Conservation (phyloP, 2,797 vertebrate genomes). For the Dicrostonyx torquatus region DNA sequence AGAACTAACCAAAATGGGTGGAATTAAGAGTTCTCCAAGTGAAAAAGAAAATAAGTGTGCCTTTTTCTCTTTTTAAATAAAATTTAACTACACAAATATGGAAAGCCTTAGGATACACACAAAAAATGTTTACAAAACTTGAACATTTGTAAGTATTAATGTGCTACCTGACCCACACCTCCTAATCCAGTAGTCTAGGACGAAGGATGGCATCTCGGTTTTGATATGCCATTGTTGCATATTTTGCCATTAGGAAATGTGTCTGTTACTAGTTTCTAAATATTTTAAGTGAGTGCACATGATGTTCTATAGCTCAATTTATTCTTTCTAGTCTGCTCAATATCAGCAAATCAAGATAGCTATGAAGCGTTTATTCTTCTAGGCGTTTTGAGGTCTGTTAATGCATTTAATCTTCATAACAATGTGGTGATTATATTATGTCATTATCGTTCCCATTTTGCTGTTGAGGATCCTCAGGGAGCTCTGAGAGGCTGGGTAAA, state of each 20-base stretch:
- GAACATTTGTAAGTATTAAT: neutral
- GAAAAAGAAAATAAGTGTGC: conserved; percentile 2
- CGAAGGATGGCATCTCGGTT: neutral
- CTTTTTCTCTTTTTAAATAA: neutral
- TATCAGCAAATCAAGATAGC: conserved; percentile 7
- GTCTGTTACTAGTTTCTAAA: conserved; percentile 26
- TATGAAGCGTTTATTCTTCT: neutral
- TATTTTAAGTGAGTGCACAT: conserved; percentile 13
- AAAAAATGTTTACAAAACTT: neutral
- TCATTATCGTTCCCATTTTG: neutral
- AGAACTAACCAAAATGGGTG: neutral
- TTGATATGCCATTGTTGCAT: neutral
- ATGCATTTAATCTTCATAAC: conserved; percentile 48
- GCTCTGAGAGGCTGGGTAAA: conserved; percentile 16
- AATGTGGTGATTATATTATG: neutral
- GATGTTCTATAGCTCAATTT: neutral
- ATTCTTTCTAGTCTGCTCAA: neutral
- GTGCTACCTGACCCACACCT: neutral
- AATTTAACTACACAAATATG: neutral
- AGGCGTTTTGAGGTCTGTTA: neutral
- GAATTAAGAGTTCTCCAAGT: conserved; percentile 8
- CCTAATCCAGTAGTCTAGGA: neutral
- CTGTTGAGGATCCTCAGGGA: neutral
- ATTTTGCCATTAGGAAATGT: neutral
- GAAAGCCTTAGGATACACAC: neutral